These are phyloP conservation scores for Trachops cirrhosus DNA, from an alignment of 2,797 vertebrate species.

Conservation along the genomic window DNA sequence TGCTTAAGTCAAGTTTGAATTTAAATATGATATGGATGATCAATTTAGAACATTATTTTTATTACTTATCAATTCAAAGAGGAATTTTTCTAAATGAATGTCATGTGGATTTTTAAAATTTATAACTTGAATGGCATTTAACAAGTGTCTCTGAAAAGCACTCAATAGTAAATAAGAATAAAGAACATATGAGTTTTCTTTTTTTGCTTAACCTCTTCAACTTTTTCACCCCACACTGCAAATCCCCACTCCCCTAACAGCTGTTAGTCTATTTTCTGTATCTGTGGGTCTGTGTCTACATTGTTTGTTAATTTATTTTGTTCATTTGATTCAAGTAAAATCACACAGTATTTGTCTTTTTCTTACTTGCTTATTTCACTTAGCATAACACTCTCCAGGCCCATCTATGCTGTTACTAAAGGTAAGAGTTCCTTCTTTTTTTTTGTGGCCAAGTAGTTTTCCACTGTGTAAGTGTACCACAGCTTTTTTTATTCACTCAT, in stretches of 20 bases:
- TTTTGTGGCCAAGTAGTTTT: background rate
- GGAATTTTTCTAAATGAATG: background rate
- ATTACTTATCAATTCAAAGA: background rate
- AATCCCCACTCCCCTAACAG: background rate
- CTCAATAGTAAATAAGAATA: background rate
- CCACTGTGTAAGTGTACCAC: background rate
- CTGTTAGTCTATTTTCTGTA: background rate
- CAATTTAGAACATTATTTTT: background rate
- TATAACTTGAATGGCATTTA: background rate
- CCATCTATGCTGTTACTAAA: background rate
- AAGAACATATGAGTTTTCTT: background rate
- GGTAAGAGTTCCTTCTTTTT: background rate
- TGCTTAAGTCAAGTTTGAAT: background rate
- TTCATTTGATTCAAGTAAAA: background rate
- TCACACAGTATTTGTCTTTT: background rate
- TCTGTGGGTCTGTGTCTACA: background rate
- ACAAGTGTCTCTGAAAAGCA: conserved; percentile 12
- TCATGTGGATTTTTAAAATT: background rate
- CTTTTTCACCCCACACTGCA: background rate
- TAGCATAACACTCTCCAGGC: background rate
- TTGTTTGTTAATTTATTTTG: background rate
- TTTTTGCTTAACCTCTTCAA: background rate
- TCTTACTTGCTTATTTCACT: background rate
- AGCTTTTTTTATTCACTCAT: background rate
- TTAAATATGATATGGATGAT: background rate